Base-by-base conservation (phyloP, 2,113 vertebrate species). In the Malurus alboscapulatus region DNA sequence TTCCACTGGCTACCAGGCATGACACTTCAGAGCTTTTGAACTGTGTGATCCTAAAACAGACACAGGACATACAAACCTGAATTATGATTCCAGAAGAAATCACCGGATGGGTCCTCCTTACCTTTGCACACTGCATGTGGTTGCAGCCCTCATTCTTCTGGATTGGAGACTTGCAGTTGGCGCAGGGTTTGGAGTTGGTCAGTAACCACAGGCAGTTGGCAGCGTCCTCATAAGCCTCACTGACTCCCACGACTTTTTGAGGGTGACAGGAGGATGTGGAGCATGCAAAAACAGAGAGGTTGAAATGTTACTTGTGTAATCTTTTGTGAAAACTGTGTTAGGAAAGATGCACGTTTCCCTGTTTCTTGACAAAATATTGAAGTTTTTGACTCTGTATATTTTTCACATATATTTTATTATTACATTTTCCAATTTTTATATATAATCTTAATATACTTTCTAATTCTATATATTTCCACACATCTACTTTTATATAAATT, bases 81-180 rank as follows among this genome's bases (percentile, higher is more conserved):
- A 47, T 40, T 32, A 34, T 6, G 48, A 44, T 30, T 84, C 55
- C 76, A 53, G 44, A 72, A 38, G 57, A 48, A 26, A 71, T 25
- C 14, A 6, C 10, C 48, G 0, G 6, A 40, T 7, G 12, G 29
- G 34, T 32, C 65, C n/a, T 65, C 91, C 96, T 97, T 95, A 99
- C 99, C 99, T 99, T 99, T 80, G 99, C 99, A 98, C 99, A 99
- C 80, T 99, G 99, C 99, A 99, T 99, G 97, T 99, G 99, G 96
- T 99, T 99, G 96, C 99, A 99, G 90, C 99, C 99, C 93, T 99
- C 99, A 3, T 99, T 99, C 98, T 99, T 99, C 98, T 99, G 99
- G 95, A 99, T 99, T 4, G 99, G 99, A 86, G 99, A 99, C 96
- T 99, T 99, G 98, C 99, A 99, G 94, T 99, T 99, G 96, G 99